These are phyloP conservation scores for Pseudochirops corinnae DNA, from an alignment of 2,797 vertebrate species.

Conservation along the genomic window DNA sequence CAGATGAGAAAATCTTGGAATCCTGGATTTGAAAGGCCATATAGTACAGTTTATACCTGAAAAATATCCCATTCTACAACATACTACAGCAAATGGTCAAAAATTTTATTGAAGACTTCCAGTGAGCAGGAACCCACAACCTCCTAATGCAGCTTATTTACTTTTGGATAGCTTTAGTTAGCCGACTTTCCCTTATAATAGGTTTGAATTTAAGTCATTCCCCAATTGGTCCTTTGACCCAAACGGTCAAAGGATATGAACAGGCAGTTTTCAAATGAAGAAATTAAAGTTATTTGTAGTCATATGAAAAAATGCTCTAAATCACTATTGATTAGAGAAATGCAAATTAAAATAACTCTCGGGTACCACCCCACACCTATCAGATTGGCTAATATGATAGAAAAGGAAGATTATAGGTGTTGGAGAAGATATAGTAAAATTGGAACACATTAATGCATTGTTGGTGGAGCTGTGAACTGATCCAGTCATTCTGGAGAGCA, in stretches of 20 bases:
- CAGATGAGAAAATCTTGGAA: not conserved
- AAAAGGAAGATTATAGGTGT: not conserved
- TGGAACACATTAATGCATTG: not conserved
- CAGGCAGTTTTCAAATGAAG: not conserved
- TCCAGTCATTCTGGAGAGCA: not conserved
- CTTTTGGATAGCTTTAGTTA: not conserved
- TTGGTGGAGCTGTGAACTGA: not conserved
- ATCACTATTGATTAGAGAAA: not conserved
- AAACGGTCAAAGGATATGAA: not conserved
- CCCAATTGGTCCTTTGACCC: not conserved
- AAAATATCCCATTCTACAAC: not conserved
- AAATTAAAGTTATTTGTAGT: not conserved
- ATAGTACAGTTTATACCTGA: not conserved
- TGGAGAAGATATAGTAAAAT: not conserved
- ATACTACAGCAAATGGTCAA: not conserved
- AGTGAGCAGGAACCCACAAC: not conserved
- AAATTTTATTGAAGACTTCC: not conserved
- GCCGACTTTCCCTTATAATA: not conserved
- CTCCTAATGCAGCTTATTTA: not conserved
- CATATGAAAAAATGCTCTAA: not conserved
- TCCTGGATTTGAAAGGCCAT: not conserved
- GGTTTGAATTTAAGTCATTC: not conserved
- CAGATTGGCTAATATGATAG: not conserved
- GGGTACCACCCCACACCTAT: not conserved
- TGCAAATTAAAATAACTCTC: not conserved